Percentiles rank a stretch among this genome's conserved stretches.
Evolutionary conservation across 2,113 vertebrate genomes (phyloP).

Genomic region (Malurus alboscapulatus): DNA sequence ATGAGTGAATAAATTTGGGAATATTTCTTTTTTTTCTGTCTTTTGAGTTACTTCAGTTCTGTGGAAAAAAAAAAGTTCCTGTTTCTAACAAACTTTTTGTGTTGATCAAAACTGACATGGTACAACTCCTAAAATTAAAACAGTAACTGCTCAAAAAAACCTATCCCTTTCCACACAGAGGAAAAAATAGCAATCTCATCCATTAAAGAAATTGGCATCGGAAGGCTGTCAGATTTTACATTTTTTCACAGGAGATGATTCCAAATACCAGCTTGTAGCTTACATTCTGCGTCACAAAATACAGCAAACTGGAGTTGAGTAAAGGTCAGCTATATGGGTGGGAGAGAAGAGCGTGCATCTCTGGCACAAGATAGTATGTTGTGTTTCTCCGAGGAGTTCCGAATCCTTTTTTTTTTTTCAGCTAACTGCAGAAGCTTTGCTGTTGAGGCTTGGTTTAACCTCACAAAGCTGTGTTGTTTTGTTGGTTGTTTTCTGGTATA

Average conservation of each 20-base stretch:
- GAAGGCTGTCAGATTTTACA: neutral
- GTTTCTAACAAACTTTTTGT: neutral
- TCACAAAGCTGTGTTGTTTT: neutral
- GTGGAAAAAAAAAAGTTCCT: neutral
- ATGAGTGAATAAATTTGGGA: neutral
- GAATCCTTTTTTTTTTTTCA: neutral
- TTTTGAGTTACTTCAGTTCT: neutral
- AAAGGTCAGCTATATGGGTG: neutral
- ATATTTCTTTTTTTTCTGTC: neutral
- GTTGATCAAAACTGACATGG: neutral
- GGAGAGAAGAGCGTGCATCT: neutral
- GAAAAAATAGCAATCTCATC: neutral
- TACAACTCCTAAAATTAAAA: neutral
- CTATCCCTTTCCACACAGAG: neutral
- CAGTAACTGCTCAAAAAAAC: neutral
- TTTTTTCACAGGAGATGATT: neutral
- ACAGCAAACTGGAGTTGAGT: neutral
- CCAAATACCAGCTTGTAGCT: neutral
- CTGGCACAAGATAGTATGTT: neutral
- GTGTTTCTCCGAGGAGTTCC: neutral
- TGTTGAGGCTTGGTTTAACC: neutral
- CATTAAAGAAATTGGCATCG: neutral
- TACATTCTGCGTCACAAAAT: neutral
- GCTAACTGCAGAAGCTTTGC: neutral
- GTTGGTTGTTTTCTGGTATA: neutral